phyloP scores from a whole-genome alignment of 2,797 vertebrate species.

The Pteronotus mesoamericanus region DNA sequence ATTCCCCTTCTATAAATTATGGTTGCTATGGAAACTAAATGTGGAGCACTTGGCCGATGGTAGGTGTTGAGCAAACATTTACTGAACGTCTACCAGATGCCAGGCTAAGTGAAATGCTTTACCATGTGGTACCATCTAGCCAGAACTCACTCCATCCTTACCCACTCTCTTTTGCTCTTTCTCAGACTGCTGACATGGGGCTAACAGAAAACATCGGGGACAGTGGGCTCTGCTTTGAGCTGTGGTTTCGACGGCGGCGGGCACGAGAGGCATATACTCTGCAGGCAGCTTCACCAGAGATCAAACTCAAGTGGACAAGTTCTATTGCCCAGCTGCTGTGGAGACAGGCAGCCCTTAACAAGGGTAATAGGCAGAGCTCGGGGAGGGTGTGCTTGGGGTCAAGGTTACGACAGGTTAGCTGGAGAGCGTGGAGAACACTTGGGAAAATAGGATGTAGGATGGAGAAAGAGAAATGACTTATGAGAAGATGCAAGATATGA shows the following conservation, averaged over 20 bases:
- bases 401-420: neutral
- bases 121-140: neutral
- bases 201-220: constrained; percentile 90
- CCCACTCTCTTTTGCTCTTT: neutral
- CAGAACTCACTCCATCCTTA: neutral
- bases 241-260: constrained; percentile 90
- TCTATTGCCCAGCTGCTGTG: constrained; percentile 92
- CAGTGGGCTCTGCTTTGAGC: constrained; percentile 88
- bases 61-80: constrained; percentile 29
- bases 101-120: neutral
- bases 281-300: constrained; percentile 83
- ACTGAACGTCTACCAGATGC: constrained; percentile 31
- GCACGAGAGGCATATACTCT: constrained; percentile 88
- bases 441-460: neutral
- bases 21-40: constrained; percentile 9
- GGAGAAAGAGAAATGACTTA: neutral
- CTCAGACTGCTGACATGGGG: constrained; percentile 91
- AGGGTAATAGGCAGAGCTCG: constrained; percentile 80
- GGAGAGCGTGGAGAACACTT: neutral
- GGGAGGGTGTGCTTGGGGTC: neutral
- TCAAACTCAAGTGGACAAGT: constrained; percentile 86
- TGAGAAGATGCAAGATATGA: neutral
- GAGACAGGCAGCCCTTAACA: constrained; percentile 92
- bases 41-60: neutral
- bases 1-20: neutral